phyloP scores from a whole-genome alignment of 2,113 vertebrate genomes.

The Chunga burmeisteri region DNA sequence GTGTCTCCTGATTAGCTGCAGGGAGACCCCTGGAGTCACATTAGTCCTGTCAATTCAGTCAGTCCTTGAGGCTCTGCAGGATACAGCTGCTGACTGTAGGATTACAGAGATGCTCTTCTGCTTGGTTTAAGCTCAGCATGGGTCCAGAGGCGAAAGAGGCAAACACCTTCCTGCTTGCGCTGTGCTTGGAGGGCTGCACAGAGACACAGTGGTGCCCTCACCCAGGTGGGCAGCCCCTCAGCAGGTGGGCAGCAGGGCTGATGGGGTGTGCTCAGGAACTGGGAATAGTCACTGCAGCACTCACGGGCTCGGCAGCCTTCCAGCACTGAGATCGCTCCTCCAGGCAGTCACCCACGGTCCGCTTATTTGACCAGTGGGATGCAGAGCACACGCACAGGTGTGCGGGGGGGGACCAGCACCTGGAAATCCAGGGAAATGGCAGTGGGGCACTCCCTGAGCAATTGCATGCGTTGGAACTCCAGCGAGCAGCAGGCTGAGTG shows the following conservation, averaged over 20 bases:
- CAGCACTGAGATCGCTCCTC: accelerated
- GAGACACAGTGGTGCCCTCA: accelerated
- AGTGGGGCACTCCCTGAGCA: accelerated
- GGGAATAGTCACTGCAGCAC: accelerated
- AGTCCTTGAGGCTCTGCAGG: neutral
- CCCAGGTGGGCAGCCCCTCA: accelerated
- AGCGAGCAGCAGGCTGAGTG: accelerated
- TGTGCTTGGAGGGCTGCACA: neutral
- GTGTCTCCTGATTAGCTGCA: neutral
- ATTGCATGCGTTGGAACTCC: accelerated
- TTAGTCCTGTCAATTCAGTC: slow-evolving; percentile 19
- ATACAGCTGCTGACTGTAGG: neutral
- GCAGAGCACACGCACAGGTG: accelerated
- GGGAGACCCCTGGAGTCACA: neutral
- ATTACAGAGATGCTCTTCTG: neutral
- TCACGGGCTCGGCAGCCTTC: neutral
- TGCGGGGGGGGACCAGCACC: too few species aligned
- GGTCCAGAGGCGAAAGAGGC: neutral
- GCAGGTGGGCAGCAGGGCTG: neutral
- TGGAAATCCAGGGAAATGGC: neutral
- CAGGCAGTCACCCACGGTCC: accelerated
- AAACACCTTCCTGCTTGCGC: accelerated
- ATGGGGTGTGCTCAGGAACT: accelerated
- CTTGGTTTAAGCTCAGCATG: neutral
- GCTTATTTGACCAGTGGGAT: accelerated